These are phyloP conservation scores for Chlorops oryzae DNA, from an alignment of 1,140 invertebrate species.

Conservation along the genomic window DNA sequence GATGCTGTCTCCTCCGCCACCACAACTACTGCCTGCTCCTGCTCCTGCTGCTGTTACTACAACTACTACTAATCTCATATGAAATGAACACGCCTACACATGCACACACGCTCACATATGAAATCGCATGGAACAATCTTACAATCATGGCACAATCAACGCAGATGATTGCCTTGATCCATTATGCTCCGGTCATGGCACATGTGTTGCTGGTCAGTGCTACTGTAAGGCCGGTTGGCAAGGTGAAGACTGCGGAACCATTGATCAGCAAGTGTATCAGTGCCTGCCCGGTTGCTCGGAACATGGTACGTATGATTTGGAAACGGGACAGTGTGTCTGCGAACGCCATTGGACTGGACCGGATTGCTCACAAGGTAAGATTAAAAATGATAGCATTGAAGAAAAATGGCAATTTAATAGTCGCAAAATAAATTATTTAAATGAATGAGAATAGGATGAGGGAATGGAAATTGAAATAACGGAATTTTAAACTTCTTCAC, in stretches of 20 bases:
- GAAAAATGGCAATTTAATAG: too few species aligned
- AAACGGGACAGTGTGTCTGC: conserved; percentile 79
- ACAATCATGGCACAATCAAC: not conserved
- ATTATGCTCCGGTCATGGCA: conserved; percentile 83
- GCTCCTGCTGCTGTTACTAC: not conserved
- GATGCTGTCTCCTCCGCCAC: not conserved
- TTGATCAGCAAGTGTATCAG: conserved; percentile 81
- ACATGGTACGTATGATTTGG: conserved; percentile 82
- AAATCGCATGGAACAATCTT: not conserved
- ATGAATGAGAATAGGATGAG: too few species aligned
- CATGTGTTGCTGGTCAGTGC: conserved; percentile 87
- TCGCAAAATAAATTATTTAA: too few species aligned
- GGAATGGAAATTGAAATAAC: too few species aligned
- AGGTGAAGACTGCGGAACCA: conserved; percentile 78
- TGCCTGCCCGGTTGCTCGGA: conserved; percentile 86
- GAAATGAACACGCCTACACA: not conserved
- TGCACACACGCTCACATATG: not conserved
- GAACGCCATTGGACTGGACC: conserved; percentile 83
- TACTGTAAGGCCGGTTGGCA: conserved; percentile 94
- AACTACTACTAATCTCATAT: not conserved
- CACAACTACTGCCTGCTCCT: not conserved
- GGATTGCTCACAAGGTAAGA: conserved; percentile 82
- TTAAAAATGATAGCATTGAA: too few species aligned
- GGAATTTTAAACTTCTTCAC: too few species aligned
- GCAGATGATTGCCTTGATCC: conserved; percentile 80